Evolutionary conservation across 2,113 vertebrate genomes (phyloP).

Genomic region (Muntiacus reevesi): DNA sequence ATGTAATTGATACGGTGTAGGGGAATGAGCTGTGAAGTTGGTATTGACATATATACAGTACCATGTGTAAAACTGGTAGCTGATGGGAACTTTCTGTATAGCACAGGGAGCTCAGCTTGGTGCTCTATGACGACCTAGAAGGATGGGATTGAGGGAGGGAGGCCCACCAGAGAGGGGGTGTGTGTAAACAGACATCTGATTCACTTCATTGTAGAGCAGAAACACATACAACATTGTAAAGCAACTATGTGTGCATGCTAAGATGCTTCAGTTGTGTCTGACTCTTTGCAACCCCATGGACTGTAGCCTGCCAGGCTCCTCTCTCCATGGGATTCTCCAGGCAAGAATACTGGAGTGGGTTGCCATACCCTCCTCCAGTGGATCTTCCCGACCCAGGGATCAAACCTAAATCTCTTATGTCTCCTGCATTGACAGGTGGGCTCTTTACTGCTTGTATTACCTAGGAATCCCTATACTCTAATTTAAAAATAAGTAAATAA

Average conservation of each 20-base stretch:
- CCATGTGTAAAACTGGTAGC: background rate
- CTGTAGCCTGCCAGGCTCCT: background rate
- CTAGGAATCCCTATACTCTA: background rate
- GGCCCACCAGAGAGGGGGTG: background rate
- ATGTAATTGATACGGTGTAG: background rate
- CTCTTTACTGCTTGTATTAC: background rate
- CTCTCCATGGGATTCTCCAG: background rate
- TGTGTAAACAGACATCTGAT: background rate
- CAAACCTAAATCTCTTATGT: background rate
- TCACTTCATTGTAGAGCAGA: background rate
- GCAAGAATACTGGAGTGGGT: background rate
- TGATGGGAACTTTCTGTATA: background rate
- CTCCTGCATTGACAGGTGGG: background rate
- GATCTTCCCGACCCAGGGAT: background rate
- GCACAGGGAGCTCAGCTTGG: background rate
- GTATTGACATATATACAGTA: background rate
- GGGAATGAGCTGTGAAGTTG: background rate
- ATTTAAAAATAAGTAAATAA: background rate
- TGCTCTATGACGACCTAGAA: background rate
- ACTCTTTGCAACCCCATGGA: background rate
- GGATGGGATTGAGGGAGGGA: background rate
- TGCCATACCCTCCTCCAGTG: fast-evolving
- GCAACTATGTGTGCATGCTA: background rate
- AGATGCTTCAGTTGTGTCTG: background rate
- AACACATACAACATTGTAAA: background rate